A percentile compares a stretch with the other conserved stretches of the same genome.
Evolutionary conservation across 2,797 vertebrate genomes (phyloP).

Genomic region (Siniperca undulata): DNA sequence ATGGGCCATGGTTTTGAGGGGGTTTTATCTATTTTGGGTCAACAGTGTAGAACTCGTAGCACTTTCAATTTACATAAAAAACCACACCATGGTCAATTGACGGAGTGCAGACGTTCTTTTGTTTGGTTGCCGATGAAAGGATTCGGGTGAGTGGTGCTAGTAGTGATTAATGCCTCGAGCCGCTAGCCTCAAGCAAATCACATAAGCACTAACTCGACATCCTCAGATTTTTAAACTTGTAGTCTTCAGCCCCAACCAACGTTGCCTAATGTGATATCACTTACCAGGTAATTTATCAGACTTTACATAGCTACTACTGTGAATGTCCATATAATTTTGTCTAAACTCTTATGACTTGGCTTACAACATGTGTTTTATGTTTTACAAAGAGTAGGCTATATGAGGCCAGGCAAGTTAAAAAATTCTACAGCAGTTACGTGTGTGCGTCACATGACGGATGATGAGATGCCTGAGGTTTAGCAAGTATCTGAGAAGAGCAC

Average conservation of each 20-base stretch:
- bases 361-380: background rate
- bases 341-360: background rate
- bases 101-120: too few relatives aligned
- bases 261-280: too few relatives aligned
- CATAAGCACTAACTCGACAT: too few relatives aligned
- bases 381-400: background rate
- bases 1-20: background rate
- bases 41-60: background rate
- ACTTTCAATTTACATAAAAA: background rate
- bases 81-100: too few relatives aligned
- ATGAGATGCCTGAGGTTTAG: conserved; percentile 50
- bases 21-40: background rate
- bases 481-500: conserved; percentile 50
- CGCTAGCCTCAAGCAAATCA: too few relatives aligned
- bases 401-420: background rate
- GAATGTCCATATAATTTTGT: background rate
- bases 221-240: too few relatives aligned
- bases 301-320: too few relatives aligned
- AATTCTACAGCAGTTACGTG: background rate
- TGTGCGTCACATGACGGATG: conserved; percentile 36
- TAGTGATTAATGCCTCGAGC: too few relatives aligned
- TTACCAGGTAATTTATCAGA: too few relatives aligned
- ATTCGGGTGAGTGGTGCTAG: too few relatives aligned
- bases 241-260: too few relatives aligned
- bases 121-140: too few relatives aligned